Percentiles rank a stretch among this genome's conserved stretches.
phyloP scores from a whole-genome alignment of 2,113 vertebrate genomes.

The Epinephelus cyanopodus region DNA sequence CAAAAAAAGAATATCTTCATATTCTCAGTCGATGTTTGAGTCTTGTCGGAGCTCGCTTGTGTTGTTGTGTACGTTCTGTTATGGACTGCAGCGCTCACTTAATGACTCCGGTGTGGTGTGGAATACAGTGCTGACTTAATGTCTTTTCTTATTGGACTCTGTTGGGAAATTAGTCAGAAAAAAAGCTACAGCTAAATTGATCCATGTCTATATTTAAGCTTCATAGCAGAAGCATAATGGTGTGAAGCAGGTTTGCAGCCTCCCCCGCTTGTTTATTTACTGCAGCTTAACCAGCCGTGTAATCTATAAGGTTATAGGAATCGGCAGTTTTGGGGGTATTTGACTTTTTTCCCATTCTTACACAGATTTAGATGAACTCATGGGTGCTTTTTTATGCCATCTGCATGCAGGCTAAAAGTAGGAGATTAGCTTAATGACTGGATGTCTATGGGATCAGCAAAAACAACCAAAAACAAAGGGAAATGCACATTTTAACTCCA shows the following conservation, averaged over 20 bases:
- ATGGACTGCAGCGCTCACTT: conserved; percentile 29
- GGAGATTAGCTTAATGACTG: conserved; percentile 14
- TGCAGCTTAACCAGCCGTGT: conserved; percentile 48
- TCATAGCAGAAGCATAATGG: conserved; percentile 49
- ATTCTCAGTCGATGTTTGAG: conserved; percentile 6
- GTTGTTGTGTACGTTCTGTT: conserved; percentile 28
- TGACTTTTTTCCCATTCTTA: neutral
- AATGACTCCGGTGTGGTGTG: conserved; percentile 40
- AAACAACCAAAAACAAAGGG: neutral
- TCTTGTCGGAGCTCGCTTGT: conserved; percentile 1
- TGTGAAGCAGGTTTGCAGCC: conserved; percentile 36
- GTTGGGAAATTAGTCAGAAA: conserved; percentile 54
- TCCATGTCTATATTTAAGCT: conserved; percentile 62
- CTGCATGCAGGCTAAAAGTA: conserved; percentile 3
- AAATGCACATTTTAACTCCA: neutral
- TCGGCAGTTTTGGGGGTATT: neutral
- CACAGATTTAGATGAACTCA: conserved; percentile 30
- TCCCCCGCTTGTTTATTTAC: conserved; percentile 53
- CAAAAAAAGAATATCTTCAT: conserved; percentile 11
- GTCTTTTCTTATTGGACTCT: conserved; percentile 55
- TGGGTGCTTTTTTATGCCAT: neutral
- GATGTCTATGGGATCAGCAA: neutral
- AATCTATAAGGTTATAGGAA: conserved; percentile 41
- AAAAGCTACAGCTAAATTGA: conserved; percentile 51
- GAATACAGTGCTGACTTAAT: conserved; percentile 48